Conservation (phyloP, 2,888 invertebrate genomes). For the Melanophora roralis region DNA sequence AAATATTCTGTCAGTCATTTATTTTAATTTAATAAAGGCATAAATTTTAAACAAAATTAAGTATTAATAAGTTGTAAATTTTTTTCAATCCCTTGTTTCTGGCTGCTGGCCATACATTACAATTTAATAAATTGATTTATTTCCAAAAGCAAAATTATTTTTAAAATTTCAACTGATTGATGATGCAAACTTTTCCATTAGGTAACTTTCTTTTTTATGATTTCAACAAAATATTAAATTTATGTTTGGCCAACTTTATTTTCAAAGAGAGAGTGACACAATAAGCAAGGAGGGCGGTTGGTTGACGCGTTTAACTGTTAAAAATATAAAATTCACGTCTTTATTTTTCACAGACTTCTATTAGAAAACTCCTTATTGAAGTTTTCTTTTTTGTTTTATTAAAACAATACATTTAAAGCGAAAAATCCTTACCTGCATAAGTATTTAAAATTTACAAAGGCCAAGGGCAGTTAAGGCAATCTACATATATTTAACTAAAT, state of each 20-base stretch:
- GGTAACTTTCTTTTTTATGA: not conserved
- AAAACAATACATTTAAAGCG: too few relatives aligned
- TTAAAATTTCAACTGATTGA: slow-evolving; percentile 34
- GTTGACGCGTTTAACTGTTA: too few relatives aligned
- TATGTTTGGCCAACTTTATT: not conserved
- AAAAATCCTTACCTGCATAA: too few relatives aligned
- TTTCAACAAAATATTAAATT: not conserved
- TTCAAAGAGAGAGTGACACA: not conserved
- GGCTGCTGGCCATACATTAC: not conserved
- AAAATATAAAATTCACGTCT: too few relatives aligned
- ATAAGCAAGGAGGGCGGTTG: too few relatives aligned
- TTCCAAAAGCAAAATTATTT: not conserved
- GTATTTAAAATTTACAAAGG: too few relatives aligned
- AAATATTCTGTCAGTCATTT: not conserved
- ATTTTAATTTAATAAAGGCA: not conserved
- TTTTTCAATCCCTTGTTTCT: not conserved
- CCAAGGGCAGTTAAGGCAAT: too few relatives aligned
- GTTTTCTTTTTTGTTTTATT: too few relatives aligned
- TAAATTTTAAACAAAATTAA: slow-evolving; percentile 19
- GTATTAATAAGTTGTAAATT: not conserved
- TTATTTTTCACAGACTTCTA: too few relatives aligned
- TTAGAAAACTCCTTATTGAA: too few relatives aligned
- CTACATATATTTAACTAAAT: too few relatives aligned
- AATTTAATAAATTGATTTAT: not conserved
- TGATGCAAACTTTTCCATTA: slow-evolving; percentile 4